Percentiles rank a stretch among this genome's conserved stretches.
Evolutionary conservation across 2,113 vertebrate genomes (phyloP).

Genomic region (Malurus melanocephalus): DNA sequence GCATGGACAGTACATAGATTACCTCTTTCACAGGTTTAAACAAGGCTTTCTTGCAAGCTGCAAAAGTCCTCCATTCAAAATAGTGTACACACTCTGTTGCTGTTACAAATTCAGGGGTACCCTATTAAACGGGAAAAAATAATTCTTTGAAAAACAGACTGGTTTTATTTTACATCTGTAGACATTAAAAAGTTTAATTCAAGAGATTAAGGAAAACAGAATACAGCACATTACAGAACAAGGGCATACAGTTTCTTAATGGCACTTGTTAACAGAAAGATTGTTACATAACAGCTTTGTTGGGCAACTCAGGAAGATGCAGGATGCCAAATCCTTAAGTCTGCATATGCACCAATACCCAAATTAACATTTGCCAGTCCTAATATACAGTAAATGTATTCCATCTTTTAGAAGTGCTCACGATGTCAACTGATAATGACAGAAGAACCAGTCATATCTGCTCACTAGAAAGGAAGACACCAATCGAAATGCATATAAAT

Average conservation of each 20-base stretch:
- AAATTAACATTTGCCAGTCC: background rate
- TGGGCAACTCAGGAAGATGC: background rate
- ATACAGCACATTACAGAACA: background rate
- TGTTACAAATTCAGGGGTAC: constrained; percentile 90
- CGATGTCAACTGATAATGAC: background rate
- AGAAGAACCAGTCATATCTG: background rate
- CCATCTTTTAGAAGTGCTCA: background rate
- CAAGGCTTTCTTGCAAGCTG: constrained; percentile 84
- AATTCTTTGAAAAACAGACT: background rate
- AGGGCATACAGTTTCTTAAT: background rate
- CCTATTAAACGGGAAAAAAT: constrained; percentile 69
- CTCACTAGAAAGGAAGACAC: background rate
- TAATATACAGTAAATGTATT: background rate
- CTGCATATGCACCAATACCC: background rate
- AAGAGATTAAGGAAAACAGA: background rate
- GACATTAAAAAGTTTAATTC: background rate
- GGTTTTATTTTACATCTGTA: background rate
- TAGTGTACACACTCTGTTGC: constrained; percentile 88
- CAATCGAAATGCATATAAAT: background rate
- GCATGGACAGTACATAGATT: background rate
- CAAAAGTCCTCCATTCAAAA: constrained; percentile 92
- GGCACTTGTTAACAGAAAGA: background rate
- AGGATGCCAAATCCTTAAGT: background rate
- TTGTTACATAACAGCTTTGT: background rate
- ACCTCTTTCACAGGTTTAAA: constrained; percentile 94